Percentiles rank a stretch among this genome's conserved stretches.
Evolutionary conservation across 1,140 invertebrate genomes (phyloP).

Genomic region (Nasonia longicornis): DNA sequence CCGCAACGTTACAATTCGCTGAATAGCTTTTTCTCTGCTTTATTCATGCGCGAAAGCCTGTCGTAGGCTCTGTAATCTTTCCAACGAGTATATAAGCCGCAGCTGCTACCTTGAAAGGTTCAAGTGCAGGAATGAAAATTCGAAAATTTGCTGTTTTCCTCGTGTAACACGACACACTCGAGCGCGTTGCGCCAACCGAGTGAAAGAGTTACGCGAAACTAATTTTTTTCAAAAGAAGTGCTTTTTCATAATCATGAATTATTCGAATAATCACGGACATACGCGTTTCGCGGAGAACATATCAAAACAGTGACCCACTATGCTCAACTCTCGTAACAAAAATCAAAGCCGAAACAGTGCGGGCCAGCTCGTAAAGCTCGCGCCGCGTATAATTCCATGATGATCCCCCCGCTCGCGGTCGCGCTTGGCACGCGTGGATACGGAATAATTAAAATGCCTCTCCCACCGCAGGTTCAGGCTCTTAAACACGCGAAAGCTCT

Average conservation of each 20-base stretch:
- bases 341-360: neutral
- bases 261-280: no score
- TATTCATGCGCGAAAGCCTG: neutral
- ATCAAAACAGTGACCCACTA: neutral
- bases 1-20: neutral
- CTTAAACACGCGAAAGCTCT: constrained; percentile 14
- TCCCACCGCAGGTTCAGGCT: neutral
- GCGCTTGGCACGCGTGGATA: neutral
- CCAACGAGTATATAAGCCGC: neutral
- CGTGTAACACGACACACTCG: neutral
- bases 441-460: constrained; percentile 35
- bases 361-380: constrained; percentile 1
- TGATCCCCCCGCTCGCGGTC: neutral
- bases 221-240: no score
- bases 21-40: constrained; percentile 3
- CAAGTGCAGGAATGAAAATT: neutral
- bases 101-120: neutral
- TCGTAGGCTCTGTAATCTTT: no score
- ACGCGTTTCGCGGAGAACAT: neutral
- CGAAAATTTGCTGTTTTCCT: neutral
- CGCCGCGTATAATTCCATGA: constrained; percentile 9
- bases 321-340: neutral
- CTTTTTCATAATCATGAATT: no score
- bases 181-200: neutral
- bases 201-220: no score